Percentiles rank a stretch among this genome's conserved stretches.
Evolutionary conservation across 2,113 vertebrate genomes (phyloP).

Genomic region (Puffinus mauretanicus): DNA sequence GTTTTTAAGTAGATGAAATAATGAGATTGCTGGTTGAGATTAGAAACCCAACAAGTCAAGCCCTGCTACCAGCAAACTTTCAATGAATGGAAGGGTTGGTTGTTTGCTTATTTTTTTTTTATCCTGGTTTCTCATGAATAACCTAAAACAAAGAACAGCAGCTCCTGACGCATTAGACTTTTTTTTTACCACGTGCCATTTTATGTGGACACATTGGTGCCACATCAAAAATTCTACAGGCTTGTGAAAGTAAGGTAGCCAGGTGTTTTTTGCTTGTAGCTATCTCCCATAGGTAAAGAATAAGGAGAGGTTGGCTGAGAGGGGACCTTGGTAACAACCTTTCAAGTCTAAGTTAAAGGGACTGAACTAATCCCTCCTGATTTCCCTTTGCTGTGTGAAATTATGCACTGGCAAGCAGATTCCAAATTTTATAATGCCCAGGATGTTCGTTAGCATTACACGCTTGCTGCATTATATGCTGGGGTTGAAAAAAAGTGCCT

Average conservation of each 20-base stretch:
- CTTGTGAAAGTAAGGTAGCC: background rate
- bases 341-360: background rate
- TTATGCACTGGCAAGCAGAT: background rate
- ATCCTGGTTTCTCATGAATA: background rate
- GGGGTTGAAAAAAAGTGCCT: background rate
- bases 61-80: background rate
- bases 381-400: background rate
- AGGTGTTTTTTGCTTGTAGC: background rate
- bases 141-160: background rate
- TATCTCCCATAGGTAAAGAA: background rate
- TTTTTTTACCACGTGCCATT: background rate
- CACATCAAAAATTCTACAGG: background rate
- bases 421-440: constrained; percentile 22
- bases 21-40: background rate
- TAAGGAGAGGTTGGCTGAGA: background rate
- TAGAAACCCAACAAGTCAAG: background rate
- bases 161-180: background rate
- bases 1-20: background rate
- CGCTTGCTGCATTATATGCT: background rate
- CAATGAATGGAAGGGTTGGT: background rate
- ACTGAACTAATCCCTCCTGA: background rate
- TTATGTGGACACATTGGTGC: background rate
- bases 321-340: background rate
- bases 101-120: background rate
- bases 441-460: background rate